phyloP scores from a whole-genome alignment of 2,797 vertebrate genomes.

The Trematomus bernacchii region DNA sequence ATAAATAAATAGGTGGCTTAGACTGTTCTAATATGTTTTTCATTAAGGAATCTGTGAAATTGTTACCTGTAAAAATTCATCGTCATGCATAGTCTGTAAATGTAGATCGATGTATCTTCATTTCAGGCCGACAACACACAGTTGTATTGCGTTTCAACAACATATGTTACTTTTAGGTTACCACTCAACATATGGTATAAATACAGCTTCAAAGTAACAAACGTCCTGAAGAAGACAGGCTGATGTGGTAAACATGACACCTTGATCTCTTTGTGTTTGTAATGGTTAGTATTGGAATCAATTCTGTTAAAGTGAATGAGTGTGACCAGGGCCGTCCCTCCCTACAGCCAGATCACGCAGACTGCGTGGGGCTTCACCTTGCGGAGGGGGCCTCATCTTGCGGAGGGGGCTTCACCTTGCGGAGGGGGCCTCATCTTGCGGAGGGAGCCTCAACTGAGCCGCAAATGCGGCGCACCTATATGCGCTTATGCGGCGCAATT shows the following conservation, averaged over 20 bases:
- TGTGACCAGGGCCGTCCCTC: background rate
- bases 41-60: background rate
- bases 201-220: slow-evolving; percentile 28
- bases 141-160: slow-evolving; percentile 17
- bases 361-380: too few species aligned
- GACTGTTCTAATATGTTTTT: slow-evolving; percentile 12
- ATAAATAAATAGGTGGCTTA: too few species aligned
- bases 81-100: background rate
- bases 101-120: slow-evolving; percentile 11
- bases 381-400: too few species aligned
- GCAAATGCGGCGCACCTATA: too few species aligned
- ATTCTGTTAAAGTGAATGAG: slow-evolving; percentile 13
- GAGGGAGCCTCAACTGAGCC: too few species aligned
- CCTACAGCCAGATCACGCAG: too few species aligned
- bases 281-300: slow-evolving; percentile 21
- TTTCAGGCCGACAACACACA: slow-evolving; percentile 6
- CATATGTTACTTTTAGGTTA: slow-evolving; percentile 25
- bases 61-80: background rate
- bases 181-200: slow-evolving; percentile 34
- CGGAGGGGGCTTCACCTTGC: too few species aligned
- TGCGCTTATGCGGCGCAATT: too few species aligned
- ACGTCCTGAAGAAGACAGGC: slow-evolving; percentile 15
- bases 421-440: too few species aligned
- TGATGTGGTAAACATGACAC: slow-evolving; percentile 12
- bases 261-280: slow-evolving; percentile 18